phyloP scores from a whole-genome alignment of 2,797 vertebrate species.

The Girardinus metallicus region DNA sequence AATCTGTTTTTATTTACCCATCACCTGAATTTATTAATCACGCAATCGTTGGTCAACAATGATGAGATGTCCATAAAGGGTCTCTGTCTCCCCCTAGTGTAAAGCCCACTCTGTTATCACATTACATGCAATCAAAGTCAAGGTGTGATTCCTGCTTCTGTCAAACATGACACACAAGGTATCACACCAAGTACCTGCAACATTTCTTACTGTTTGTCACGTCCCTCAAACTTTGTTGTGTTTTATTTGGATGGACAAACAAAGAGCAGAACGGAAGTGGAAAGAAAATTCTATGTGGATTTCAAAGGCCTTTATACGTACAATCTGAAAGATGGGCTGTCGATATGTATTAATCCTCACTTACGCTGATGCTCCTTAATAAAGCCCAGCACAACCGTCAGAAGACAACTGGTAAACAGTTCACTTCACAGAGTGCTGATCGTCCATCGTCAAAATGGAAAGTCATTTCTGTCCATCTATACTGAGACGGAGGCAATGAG shows the following conservation, averaged over 20 bases:
- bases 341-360: background rate
- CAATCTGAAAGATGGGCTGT: background rate
- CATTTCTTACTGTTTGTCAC: background rate
- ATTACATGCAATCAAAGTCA: slow-evolving; percentile 42
- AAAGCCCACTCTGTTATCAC: slow-evolving; percentile 54
- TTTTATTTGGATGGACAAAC: background rate
- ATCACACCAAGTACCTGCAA: background rate
- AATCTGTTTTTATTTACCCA: slow-evolving; percentile 19
- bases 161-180: background rate
- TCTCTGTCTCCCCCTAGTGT: slow-evolving; percentile 83
- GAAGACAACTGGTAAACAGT: background rate
- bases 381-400: background rate
- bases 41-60: slow-evolving; percentile 17
- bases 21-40: slow-evolving; percentile 45
- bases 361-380: background rate
- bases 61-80: slow-evolving; percentile 50
- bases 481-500: background rate
- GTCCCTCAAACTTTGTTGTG: background rate
- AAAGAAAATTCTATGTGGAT: background rate
- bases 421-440: background rate
- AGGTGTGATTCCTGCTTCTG: slow-evolving; percentile 2
- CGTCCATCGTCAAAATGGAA: background rate
- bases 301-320: background rate
- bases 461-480: background rate
- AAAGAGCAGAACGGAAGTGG: background rate